Base-by-base conservation (phyloP, 2,888 invertebrate species). In the Prostheceraeus crozeri region DNA sequence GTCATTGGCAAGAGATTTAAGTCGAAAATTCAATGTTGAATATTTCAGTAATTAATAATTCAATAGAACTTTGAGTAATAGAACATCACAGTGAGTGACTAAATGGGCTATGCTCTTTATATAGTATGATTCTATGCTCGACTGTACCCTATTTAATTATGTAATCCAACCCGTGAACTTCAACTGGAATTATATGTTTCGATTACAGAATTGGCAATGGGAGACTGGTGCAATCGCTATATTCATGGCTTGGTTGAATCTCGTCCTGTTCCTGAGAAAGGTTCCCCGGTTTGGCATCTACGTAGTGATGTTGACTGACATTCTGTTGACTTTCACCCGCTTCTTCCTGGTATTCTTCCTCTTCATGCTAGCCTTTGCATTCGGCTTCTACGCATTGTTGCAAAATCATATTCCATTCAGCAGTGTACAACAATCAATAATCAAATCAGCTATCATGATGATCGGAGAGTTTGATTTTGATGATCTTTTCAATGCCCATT, bases 181-280 rank as follows among this genome's bases (percentile, higher is more conserved):
- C n/a, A n/a, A n/a, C n/a, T n/a, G n/a, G n/a, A n/a, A n/a, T n/a
- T n/a, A n/a, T n/a, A n/a, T n/a, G n/a, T n/a, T n/a, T n/a, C n/a
- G n/a, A 19, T 58, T 65, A 27, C 64, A 79, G 78, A 66, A 65
- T 1, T 79, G 78, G 78, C 79, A 79, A 67, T 79, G 79, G 78
- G 69, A 75, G 56, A 63, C 79, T n/a, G 79, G 78, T 3, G 73
- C 78, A 0, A 68, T 76, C 3, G 70, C 76, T 8, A 72, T 79
- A 16, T 79, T 80, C 66, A 66, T 78, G 59, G 75, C 77, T 0
- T 80, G 77, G 73, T 68, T 76, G 53, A 71, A 73, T 57, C 69
- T 75, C 3, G 71, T 76, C 65, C 67, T 75, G 62, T 74, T 74
- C 64, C 68, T 74, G 11, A 71, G 72, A 65, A 76, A 76, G 68